phyloP scores from a whole-genome alignment of 1,140 invertebrate species.

The Ylistrum balloti region DNA sequence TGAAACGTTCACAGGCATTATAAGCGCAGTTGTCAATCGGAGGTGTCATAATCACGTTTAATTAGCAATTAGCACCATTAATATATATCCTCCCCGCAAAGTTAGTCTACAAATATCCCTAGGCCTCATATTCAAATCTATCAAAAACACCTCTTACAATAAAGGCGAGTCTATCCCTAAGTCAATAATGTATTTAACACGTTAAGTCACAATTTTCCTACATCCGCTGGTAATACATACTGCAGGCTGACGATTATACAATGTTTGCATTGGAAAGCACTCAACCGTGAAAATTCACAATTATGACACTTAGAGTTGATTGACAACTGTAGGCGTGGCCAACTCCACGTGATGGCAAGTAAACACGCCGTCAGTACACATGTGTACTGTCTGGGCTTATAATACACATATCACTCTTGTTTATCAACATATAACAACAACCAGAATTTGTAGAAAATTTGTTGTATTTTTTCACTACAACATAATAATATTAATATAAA shows the following conservation, averaged over 20 bases:
- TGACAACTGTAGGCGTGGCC: slow-evolving; percentile 50
- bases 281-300: slow-evolving; percentile 1
- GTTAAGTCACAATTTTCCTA: not conserved
- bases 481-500: slow-evolving; percentile 55
- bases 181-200: not conserved
- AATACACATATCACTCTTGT: not conserved
- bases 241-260: not conserved
- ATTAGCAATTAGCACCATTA: not conserved
- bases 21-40: not conserved
- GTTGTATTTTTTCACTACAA: slow-evolving; percentile 65
- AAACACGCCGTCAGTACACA: slow-evolving; percentile 50
- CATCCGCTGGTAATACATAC: slow-evolving; percentile 4
- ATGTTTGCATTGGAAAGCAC: slow-evolving; percentile 42
- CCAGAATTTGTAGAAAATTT: slow-evolving; percentile 59
- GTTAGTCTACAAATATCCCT: not conserved
- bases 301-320: slow-evolving; percentile 43
- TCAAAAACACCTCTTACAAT: not conserved
- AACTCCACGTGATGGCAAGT: slow-evolving; percentile 54
- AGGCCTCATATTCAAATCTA: not conserved
- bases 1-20: not conserved
- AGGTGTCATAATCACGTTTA: not conserved
- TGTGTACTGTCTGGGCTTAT: not conserved
- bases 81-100: not conserved
- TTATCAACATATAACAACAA: slow-evolving; percentile 54
- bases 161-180: not conserved